These are phyloP conservation scores for Stenopsyche tienmushanensis DNA, from an alignment of 1,140 invertebrate genomes.

Conservation along the genomic window DNA sequence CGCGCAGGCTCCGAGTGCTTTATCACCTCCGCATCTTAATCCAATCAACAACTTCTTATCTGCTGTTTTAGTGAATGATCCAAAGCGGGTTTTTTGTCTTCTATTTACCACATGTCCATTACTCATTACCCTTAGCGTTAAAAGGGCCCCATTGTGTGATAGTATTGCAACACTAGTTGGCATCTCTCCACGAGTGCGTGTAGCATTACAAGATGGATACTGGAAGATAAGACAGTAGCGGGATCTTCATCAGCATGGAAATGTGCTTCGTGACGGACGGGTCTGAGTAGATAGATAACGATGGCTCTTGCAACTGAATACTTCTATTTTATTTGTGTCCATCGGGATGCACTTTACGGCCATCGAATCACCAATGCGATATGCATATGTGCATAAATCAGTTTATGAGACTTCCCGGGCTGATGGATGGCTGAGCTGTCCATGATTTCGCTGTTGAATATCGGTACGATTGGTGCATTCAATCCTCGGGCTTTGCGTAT, in stretches of 20 bases:
- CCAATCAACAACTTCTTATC: no score
- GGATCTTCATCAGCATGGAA: slow-evolving; percentile 8
- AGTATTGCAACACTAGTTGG: not conserved
- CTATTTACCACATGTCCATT: not conserved
- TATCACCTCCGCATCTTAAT: no score
- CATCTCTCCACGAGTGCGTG: slow-evolving; percentile 13
- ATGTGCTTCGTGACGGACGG: slow-evolving; percentile 24
- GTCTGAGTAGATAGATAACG: slow-evolving; percentile 1
- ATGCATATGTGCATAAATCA: no score
- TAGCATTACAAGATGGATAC: slow-evolving; percentile 28
- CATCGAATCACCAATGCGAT: not conserved
- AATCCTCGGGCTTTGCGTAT: no score
- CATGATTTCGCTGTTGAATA: no score
- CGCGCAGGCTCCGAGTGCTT: no score
- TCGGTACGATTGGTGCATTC: no score
- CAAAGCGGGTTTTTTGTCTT: not conserved
- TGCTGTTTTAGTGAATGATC: no score
- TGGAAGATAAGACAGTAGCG: not conserved
- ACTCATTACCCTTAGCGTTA: not conserved
- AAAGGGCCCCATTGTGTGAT: not conserved
- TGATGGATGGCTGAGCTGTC: no score
- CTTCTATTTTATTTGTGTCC: no score
- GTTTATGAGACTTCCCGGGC: no score
- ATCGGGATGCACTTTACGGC: no score
- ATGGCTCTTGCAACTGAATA: not conserved